phyloP scores from a whole-genome alignment of 2,797 vertebrate species.

The Myotis findleyi region DNA sequence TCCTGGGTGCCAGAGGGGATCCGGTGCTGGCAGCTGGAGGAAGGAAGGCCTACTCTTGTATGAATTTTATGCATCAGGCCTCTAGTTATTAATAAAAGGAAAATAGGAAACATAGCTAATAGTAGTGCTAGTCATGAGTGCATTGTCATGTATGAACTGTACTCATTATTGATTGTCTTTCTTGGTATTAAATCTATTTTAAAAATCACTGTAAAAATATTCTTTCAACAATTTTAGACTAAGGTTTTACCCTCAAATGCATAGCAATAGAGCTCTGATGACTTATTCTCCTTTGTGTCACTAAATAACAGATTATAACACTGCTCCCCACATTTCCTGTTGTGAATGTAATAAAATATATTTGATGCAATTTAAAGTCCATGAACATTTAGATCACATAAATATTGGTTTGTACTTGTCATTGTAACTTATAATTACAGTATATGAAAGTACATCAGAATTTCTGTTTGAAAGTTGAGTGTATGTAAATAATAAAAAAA shows the following conservation, averaged over 20 bases:
- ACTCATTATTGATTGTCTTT: not conserved
- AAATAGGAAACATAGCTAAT: not conserved
- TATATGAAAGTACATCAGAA: constrained; percentile 34
- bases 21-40: no score
- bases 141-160: not conserved
- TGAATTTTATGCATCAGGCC: no score
- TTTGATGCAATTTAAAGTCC: constrained; percentile 29
- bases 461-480: constrained; percentile 47
- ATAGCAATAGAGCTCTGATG: constrained; percentile 17
- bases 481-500: constrained; percentile 23
- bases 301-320: constrained; percentile 14
- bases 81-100: not conserved
- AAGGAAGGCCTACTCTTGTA: no score
- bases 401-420: constrained; percentile 56
- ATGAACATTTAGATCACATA: constrained; percentile 50
- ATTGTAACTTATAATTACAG: constrained; percentile 52
- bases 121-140: not conserved
- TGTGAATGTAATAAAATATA: constrained; percentile 55
- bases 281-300: not conserved
- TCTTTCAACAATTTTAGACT: constrained; percentile 11
- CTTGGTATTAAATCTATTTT: not conserved
- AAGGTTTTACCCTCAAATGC: not conserved
- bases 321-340: not conserved
- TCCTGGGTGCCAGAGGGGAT: no score
- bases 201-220: not conserved